A percentile compares a stretch with the other conserved stretches of the same genome.
Conservation (phyloP, 2,113 vertebrate species). For the Pelobates fuscus region DNA sequence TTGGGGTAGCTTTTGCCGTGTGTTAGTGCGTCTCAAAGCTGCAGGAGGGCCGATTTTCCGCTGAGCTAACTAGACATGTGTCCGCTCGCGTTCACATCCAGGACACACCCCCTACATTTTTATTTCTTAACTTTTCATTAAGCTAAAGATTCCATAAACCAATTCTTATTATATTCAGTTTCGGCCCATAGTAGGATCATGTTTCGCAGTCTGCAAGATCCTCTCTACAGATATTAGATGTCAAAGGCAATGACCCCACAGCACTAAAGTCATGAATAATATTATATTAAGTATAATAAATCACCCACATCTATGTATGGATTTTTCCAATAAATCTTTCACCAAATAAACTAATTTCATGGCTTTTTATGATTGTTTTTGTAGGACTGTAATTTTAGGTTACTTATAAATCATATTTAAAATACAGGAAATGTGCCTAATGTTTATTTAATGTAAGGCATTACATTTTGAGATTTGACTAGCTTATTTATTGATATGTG, state of each 20-base stretch:
- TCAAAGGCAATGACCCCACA: neutral
- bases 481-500: neutral
- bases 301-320: neutral
- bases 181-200: neutral
- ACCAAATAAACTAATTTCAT: neutral
- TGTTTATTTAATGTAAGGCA: constrained; percentile 17
- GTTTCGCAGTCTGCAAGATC: neutral
- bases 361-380: neutral
- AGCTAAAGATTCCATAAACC: neutral
- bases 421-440: constrained; percentile 10
- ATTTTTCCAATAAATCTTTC: neutral
- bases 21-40: too few species aligned
- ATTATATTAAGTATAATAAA: neutral
- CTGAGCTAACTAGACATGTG: too few species aligned
- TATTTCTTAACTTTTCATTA: too few species aligned
- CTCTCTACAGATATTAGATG: neutral
- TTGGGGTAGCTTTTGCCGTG: too few species aligned
- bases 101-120: too few species aligned
- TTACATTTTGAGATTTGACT: neutral
- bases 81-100: too few species aligned
- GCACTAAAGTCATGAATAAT: neutral
- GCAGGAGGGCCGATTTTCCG: too few species aligned
- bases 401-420: constrained; percentile 12
- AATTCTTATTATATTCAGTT: neutral
- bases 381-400: neutral